phyloP scores from a whole-genome alignment of 2,888 invertebrate genomes.

The Lepidochrysops patricia region DNA sequence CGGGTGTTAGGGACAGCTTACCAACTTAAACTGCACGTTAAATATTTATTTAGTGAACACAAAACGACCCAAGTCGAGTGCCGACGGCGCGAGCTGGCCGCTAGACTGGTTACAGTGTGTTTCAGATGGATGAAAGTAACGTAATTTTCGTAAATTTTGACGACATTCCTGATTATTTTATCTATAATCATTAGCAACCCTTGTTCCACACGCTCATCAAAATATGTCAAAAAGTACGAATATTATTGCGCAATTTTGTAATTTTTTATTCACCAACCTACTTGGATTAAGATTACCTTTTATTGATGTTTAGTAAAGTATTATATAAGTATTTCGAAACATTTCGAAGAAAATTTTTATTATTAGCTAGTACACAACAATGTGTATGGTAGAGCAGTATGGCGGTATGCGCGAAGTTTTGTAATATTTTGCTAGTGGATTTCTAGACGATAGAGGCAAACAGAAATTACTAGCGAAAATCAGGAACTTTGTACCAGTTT shows the following conservation, averaged over 20 bases:
- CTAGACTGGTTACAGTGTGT: too few species aligned
- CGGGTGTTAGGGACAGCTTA: neutral
- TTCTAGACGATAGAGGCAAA: conserved; percentile 13
- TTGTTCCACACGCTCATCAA: neutral
- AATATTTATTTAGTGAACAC: conserved; percentile 2
- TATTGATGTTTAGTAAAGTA: too few species aligned
- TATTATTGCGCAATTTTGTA: too few species aligned
- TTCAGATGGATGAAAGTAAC: too few species aligned
- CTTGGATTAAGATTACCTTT: too few species aligned
- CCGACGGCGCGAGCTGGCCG: neutral
- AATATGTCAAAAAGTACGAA: too few species aligned
- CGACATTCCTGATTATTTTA: too few species aligned
- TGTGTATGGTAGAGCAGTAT: neutral
- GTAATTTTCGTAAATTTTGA: too few species aligned
- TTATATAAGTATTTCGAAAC: too few species aligned
- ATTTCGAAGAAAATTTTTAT: neutral
- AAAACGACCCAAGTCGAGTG: neutral
- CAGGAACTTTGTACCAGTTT: conserved; percentile 15
- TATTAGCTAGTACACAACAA: neutral
- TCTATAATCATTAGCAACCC: too few species aligned
- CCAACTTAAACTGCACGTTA: neutral
- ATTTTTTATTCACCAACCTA: too few species aligned
- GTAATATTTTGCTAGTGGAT: conserved; percentile 15
- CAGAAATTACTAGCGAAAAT: conserved; percentile 16
- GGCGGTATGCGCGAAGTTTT: conserved; percentile 4